Evolutionary conservation across 2,797 vertebrate genomes (phyloP).

Genomic region (Harpagifer antarcticus): DNA sequence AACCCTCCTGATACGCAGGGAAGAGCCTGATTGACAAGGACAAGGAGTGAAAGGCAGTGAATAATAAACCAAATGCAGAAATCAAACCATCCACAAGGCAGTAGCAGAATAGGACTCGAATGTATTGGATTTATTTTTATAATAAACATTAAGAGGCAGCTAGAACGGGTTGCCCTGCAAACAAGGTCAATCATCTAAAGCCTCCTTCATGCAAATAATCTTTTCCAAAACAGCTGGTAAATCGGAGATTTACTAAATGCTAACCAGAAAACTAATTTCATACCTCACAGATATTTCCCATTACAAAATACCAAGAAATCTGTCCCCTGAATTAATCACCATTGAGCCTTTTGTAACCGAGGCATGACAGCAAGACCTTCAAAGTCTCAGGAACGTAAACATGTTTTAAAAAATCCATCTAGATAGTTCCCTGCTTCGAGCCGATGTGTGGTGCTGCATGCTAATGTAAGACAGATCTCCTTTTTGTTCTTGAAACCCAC

Average conservation of each 20-base stretch:
- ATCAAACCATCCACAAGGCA: not conserved
- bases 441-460: conserved; percentile 75
- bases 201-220: conserved; percentile 61
- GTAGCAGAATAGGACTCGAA: not conserved
- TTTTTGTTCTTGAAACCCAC: conserved; percentile 86
- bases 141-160: conserved; percentile 4
- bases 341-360: conserved; percentile 68
- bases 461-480: conserved; percentile 78
- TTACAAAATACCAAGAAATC: conserved; percentile 70
- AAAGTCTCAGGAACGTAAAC: conserved; percentile 77
- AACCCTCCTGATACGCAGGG: conserved; percentile 43
- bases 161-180: conserved; percentile 25
- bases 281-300: conserved; percentile 75
- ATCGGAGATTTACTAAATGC: conserved; percentile 52
- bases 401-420: conserved; percentile 76
- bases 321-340: conserved; percentile 69
- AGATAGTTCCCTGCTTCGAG: conserved; percentile 67
- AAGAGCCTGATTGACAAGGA: conserved; percentile 56
- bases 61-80: conserved; percentile 43
- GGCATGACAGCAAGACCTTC: conserved; percentile 75
- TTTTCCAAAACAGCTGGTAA: conserved; percentile 40
- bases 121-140: conserved; percentile 26
- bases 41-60: conserved; percentile 51
- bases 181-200: conserved; percentile 60
- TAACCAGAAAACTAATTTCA: conserved; percentile 74